Base-by-base conservation (phyloP, 2,797 vertebrate species). In the Sebastes jordani region DNA sequence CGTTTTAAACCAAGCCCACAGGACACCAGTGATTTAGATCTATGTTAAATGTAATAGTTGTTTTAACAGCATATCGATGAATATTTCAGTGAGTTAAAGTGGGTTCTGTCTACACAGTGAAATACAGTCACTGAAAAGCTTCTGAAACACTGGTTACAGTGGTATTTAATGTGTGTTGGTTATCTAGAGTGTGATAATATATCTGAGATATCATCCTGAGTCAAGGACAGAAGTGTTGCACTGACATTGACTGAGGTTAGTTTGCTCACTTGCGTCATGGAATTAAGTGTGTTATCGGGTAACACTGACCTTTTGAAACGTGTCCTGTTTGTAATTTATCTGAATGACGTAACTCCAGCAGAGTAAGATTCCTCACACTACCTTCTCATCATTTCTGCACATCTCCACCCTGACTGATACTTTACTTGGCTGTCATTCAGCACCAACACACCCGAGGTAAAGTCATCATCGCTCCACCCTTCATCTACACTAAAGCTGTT, bases 231-330 rank as follows among this genome's bases (percentile, higher is more conserved):
- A 52, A 11, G 46, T n/a, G 70, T 36, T 52, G 67, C 71, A 34
- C n/a, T 11, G 62, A 78, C 66, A 27, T 67, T 80, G 75, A 74
- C 67, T 2, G 42, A 83, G 82, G 85, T 76, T 66, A 77, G 65
- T 61, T 62, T 30, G 38, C 75, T 74, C 23, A 11, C 74, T 62
- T 20, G 5, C 75, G 18, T 88, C 78, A 74, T 52, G 56, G 65
- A 32, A 64, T 22, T 82, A 86, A 87, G 67, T 64, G 81, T 38
- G 71, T 89, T 86, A 81, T 78, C 74, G 34, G 76, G 36, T 55
- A 77, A 77, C 69, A 2, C 9, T 27, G 89, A 89, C 85, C 85
- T 74, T 76, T 69, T 18, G 20, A 76, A 60, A 82, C 42, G 64
- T 80, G 78, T 38, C 52, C 75, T 69, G 71, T 73, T 76, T 82